Percentiles rank a stretch among this genome's conserved stretches.
phyloP scores from a whole-genome alignment of 2,113 vertebrate species.

The Platichthys stellatus region DNA sequence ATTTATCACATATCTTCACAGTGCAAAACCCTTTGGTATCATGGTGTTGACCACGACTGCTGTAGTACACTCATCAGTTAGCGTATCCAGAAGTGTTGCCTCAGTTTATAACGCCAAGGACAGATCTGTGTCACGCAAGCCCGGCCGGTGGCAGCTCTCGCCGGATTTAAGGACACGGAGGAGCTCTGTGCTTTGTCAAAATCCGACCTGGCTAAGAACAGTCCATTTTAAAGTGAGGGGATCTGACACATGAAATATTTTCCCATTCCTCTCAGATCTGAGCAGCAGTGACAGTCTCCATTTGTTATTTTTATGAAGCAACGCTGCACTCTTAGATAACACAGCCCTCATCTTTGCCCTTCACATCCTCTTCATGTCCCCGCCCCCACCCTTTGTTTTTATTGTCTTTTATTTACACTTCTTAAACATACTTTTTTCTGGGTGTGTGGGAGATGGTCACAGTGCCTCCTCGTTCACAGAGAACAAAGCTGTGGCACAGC shows the following conservation, averaged over 20 bases:
- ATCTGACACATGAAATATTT: constrained; percentile 82
- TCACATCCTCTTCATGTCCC: constrained; percentile 77
- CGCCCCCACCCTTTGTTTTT: constrained; percentile 44
- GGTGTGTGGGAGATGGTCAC: constrained; percentile 67
- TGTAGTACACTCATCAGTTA: constrained; percentile 16
- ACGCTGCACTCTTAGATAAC: constrained; percentile 83
- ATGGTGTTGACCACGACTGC: constrained; percentile 3
- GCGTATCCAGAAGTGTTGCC: constrained; percentile 11
- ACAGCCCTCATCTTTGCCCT: constrained; percentile 82
- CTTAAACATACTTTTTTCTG: constrained; percentile 69
- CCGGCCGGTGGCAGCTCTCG: constrained; percentile 64
- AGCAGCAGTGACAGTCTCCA: constrained; percentile 76
- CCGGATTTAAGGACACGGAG: constrained; percentile 56
- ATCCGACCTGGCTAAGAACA: constrained; percentile 79
- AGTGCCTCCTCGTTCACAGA: constrained; percentile 40
- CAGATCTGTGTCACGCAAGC: constrained; percentile 76
- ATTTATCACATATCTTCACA: constrained; percentile 7
- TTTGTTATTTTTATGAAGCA: constrained; percentile 85
- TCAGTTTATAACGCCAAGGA: constrained; percentile 70
- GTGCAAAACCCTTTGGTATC: constrained; percentile 28
- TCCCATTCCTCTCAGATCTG: constrained; percentile 75
- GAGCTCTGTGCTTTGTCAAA: constrained; percentile 77
- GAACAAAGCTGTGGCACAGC: constrained; percentile 54
- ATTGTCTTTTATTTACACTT: constrained; percentile 70
- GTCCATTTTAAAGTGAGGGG: constrained; percentile 83